These are phyloP conservation scores for Tinea trinotella DNA, from an alignment of 2,888 invertebrate genomes.

Conservation along the genomic window DNA sequence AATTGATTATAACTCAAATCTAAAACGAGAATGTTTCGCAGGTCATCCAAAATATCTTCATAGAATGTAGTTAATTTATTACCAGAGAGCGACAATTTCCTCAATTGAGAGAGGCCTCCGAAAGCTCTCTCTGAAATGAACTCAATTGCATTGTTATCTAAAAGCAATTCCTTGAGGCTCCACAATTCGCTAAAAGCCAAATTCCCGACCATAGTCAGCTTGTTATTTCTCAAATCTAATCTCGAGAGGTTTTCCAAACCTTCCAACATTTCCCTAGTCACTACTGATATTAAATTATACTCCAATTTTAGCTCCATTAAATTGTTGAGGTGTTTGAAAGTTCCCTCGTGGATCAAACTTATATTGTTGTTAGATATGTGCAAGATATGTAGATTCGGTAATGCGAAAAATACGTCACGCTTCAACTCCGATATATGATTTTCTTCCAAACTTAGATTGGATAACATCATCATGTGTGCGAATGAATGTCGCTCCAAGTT, in stretches of 20 bases:
- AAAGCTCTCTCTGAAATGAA: constrained; percentile 84
- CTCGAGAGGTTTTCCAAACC: constrained; percentile 80
- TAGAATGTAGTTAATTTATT: constrained; percentile 82
- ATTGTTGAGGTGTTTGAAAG: constrained; percentile 81
- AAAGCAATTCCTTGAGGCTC: constrained; percentile 77
- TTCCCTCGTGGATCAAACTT: constrained; percentile 86
- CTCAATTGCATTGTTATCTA: constrained; percentile 79
- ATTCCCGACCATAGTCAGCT: constrained; percentile 83
- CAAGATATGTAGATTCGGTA: constrained; percentile 80
- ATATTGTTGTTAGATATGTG: constrained; percentile 89
- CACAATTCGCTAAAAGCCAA: constrained; percentile 84
- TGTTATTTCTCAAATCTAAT: constrained; percentile 81
- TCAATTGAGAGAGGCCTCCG: constrained; percentile 79
- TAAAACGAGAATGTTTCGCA: constrained; percentile 78
- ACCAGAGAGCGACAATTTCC: constrained; percentile 79
- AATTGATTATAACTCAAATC: constrained; percentile 84
- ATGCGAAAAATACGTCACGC: constrained; percentile 80
- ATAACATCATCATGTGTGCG: constrained; percentile 79
- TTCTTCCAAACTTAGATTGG: constrained; percentile 79
- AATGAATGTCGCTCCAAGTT: constrained; percentile 79
- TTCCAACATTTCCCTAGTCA: constrained; percentile 83
- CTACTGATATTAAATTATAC: constrained; percentile 79
- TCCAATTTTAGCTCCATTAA: constrained; percentile 86
- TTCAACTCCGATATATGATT: constrained; percentile 83
- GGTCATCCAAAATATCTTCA: constrained; percentile 79